Percentiles rank a stretch among this genome's conserved stretches.
Evolutionary conservation across 2,113 vertebrate species (phyloP).

Genomic region (Callopanchax toddi): DNA sequence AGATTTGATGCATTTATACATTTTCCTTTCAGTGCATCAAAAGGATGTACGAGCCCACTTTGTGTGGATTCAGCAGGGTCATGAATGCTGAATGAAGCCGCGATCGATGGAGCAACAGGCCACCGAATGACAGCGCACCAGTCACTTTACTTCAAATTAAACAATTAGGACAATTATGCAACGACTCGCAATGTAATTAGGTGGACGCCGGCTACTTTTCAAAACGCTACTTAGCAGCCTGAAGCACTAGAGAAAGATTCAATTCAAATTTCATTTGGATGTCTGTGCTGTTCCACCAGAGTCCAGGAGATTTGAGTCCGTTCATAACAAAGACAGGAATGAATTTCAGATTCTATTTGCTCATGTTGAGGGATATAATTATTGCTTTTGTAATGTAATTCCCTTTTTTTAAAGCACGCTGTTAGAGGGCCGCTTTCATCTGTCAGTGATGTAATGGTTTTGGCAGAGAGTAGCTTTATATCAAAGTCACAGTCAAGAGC

Average conservation of each 20-base stretch:
- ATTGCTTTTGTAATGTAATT: slow-evolving; percentile 11
- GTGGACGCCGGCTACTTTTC: slow-evolving; percentile 64
- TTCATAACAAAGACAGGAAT: slow-evolving; percentile 4
- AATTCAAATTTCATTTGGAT: slow-evolving; percentile 40
- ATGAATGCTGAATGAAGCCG: slow-evolving; percentile 58
- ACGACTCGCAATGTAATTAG: slow-evolving; percentile 64
- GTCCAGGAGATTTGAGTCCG: slow-evolving; percentile 27
- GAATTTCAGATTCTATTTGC: slow-evolving; percentile 18
- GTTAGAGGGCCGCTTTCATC: slow-evolving; percentile 25
- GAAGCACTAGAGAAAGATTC: slow-evolving; percentile 54
- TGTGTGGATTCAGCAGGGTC: slow-evolving; percentile 43
- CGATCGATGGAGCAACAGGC: slow-evolving; percentile 47
- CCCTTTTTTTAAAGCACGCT: slow-evolving; percentile 5
- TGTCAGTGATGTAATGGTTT: slow-evolving; percentile 30
- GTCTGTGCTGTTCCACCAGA: slow-evolving; percentile 32
- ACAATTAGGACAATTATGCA: slow-evolving; percentile 76
- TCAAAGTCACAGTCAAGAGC: slow-evolving; percentile 10
- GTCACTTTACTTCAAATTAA: slow-evolving; percentile 72
- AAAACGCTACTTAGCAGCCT: slow-evolving; percentile 68
- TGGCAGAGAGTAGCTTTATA: slow-evolving; percentile 23
- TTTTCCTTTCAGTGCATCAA: slow-evolving; percentile 40
- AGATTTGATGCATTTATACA: slow-evolving; percentile 20
- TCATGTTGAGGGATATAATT: slow-evolving; percentile 24
- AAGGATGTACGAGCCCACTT: slow-evolving; percentile 62
- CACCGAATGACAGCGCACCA: slow-evolving; percentile 57